Evolutionary conservation across 2,888 invertebrate species (phyloP).

Genomic region (Seira ritae): DNA sequence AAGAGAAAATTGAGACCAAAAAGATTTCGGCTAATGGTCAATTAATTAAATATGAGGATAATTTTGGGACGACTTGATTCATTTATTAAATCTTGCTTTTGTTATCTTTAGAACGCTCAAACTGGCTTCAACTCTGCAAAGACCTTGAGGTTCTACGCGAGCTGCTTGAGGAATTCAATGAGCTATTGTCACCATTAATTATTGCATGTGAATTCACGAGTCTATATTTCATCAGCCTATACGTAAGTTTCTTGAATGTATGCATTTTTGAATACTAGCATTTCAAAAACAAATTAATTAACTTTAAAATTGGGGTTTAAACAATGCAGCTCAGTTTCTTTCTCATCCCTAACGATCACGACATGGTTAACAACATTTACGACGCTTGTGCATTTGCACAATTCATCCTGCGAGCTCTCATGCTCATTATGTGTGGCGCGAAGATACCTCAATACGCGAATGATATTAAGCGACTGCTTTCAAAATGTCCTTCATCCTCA

Average conservation of each 20-base stretch:
- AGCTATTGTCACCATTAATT: neutral
- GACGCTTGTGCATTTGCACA: neutral
- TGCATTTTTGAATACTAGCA: no score
- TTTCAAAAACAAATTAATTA: neutral
- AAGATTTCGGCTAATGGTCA: neutral
- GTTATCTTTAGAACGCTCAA: neutral
- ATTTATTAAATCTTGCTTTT: neutral
- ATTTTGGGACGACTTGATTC: neutral
- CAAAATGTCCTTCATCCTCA: constrained; percentile 61
- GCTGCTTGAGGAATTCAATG: neutral
- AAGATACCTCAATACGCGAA: constrained; percentile 66
- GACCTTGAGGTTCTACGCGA: neutral
- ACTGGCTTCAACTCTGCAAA: neutral
- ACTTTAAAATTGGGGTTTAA: no score
- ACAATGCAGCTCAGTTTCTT: neutral
- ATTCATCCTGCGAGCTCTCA: neutral
- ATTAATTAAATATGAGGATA: neutral
- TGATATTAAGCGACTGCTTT: constrained; percentile 46
- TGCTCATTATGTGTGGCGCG: constrained; percentile 53
- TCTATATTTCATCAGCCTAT: neutral
- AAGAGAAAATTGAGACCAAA: neutral
- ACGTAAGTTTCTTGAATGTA: no score
- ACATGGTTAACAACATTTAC: neutral
- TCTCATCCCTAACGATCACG: neutral
- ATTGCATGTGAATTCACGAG: neutral